Percentiles rank a stretch among this genome's conserved stretches.
phyloP scores from a whole-genome alignment of 1,140 invertebrate species.

The Drosophila tsacasi region DNA sequence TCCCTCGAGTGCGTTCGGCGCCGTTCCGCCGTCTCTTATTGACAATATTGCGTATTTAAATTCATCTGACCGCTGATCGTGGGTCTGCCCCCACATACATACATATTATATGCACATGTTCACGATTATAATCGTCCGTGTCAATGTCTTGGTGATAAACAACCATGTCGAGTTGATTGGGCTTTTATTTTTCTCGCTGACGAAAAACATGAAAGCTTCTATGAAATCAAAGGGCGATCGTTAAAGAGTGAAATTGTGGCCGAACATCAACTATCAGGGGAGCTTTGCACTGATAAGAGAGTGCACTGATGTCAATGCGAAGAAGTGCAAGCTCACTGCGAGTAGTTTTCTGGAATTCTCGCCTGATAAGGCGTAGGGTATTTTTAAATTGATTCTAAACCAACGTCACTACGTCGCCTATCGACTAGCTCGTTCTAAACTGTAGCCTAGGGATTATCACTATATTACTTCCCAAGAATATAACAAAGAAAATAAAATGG shows the following conservation, averaged over 20 bases:
- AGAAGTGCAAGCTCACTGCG: not conserved
- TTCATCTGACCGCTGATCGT: conserved; percentile 44
- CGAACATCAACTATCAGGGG: conserved; percentile 6
- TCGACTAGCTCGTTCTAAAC: too few species aligned
- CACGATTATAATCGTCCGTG: conserved; percentile 1
- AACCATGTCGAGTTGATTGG: conserved; percentile 34
- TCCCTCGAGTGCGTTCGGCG: conserved; percentile 48
- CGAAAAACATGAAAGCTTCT: conserved; percentile 36
- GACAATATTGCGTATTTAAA: conserved; percentile 77
- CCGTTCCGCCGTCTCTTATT: conserved; percentile 45
- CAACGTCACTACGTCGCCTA: not conserved
- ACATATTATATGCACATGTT: conserved; percentile 19
- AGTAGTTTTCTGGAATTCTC: conserved; percentile 5
- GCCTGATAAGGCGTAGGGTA: not conserved
- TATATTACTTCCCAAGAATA: not conserved
- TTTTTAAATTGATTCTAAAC: conserved; percentile 3
- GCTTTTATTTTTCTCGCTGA: conserved; percentile 45
- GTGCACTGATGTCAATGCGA: conserved; percentile 13
- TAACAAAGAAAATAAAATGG: not conserved
- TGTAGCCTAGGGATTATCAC: not conserved
- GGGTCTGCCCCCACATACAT: conserved; percentile 27
- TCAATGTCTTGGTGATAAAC: conserved; percentile 68
- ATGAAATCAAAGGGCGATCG: conserved; percentile 27
- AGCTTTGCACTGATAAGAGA: conserved; percentile 16
- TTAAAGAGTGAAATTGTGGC: not conserved